These are phyloP conservation scores for Lithodes maja DNA, from an alignment of 2,888 invertebrate genomes.

Conservation along the genomic window DNA sequence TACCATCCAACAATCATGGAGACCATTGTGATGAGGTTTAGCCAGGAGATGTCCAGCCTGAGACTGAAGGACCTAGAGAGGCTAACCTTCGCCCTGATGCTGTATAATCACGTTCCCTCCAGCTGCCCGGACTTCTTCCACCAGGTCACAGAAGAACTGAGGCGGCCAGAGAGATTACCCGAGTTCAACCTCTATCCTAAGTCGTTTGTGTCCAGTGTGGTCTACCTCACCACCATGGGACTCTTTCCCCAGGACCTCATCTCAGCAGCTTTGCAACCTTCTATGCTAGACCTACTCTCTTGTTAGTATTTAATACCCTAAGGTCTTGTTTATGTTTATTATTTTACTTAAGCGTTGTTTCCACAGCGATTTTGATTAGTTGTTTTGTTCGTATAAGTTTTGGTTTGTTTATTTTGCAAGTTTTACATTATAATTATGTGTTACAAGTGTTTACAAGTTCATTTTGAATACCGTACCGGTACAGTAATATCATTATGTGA, in stretches of 20 bases:
- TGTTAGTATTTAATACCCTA: constrained; percentile 74
- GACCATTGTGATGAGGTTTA: constrained; percentile 78
- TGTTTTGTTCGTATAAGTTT: too few relatives aligned
- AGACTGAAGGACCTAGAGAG: constrained; percentile 87
- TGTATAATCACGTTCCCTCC: constrained; percentile 79
- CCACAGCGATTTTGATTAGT: too few relatives aligned
- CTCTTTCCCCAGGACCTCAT: constrained; percentile 80
- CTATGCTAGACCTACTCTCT: constrained; percentile 79
- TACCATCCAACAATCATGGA: constrained; percentile 77
- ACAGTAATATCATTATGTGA: too few relatives aligned
- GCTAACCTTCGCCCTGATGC: constrained; percentile 79
- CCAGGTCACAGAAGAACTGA: constrained; percentile 77
- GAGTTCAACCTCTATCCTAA: constrained; percentile 80
- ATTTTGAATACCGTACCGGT: too few relatives aligned
- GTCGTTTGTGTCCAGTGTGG: constrained; percentile 79
- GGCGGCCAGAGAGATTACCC: constrained; percentile 76
- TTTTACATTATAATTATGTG: too few relatives aligned
- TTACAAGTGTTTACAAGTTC: too few relatives aligned
- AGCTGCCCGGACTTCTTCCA: constrained; percentile 75
- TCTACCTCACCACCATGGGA: constrained; percentile 79
- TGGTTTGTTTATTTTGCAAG: too few relatives aligned
- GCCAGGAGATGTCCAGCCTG: constrained; percentile 76
- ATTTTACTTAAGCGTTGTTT: too few relatives aligned
- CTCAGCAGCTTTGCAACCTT: constrained; percentile 78
- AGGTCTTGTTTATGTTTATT: too few relatives aligned